Evolutionary conservation across 2,888 invertebrate genomes (phyloP).

Genomic region (Didymodactylos carnosus): DNA sequence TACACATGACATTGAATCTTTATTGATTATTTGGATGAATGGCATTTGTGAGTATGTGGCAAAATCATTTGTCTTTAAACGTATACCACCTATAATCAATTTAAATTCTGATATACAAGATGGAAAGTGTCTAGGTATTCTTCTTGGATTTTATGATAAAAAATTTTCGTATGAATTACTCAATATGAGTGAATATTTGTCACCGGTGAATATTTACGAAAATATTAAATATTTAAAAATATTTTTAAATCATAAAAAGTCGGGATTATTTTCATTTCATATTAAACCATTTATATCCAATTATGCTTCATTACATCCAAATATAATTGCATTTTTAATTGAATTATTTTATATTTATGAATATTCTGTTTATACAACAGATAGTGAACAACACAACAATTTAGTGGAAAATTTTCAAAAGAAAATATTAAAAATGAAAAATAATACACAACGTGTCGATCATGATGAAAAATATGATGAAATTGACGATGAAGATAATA

Average conservation of each 20-base stretch:
- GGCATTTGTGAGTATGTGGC: not conserved
- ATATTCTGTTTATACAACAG: too few species aligned
- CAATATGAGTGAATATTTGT: too few species aligned
- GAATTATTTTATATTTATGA: not conserved
- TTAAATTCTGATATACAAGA: not conserved
- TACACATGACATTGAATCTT: not conserved
- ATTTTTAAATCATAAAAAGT: not conserved
- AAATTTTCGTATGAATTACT: too few species aligned
- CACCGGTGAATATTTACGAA: not conserved
- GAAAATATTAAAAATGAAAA: not conserved
- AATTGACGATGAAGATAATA: not conserved
- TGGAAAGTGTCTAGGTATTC: not conserved
- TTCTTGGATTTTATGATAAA: not conserved
- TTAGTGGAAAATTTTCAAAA: not conserved
- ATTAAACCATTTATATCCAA: not conserved
- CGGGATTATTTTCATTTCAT: not conserved
- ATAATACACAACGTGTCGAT: too few species aligned
- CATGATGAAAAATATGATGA: too few species aligned
- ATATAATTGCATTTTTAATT: not conserved
- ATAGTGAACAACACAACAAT: too few species aligned
- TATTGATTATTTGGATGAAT: not conserved
- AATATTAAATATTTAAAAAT: not conserved
- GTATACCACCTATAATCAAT: not conserved
- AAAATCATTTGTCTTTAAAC: not conserved
- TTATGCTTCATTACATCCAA: too few species aligned